Conservation (phyloP, 2,888 invertebrate species). For the Quadroppia sp. region DNA sequence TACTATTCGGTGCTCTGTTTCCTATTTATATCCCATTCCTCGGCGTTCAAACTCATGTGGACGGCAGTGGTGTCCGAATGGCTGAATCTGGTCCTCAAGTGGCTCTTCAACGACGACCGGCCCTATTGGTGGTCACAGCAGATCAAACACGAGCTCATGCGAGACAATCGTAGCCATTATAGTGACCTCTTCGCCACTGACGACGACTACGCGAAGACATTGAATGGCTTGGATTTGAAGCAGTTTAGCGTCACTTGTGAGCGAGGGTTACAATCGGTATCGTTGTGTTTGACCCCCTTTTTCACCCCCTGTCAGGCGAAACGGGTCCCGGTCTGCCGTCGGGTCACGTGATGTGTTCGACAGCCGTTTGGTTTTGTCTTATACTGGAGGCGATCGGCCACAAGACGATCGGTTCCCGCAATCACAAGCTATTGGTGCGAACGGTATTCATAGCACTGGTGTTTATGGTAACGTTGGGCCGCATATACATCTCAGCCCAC, state of each 20-base stretch:
- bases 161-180: not conserved
- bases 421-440: not conserved
- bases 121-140: slow-evolving; percentile 20
- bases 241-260: not conserved
- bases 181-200: not conserved
- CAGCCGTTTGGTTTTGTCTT: slow-evolving; percentile 12
- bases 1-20: not conserved
- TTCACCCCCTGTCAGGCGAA: not conserved
- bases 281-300: not conserved
- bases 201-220: not conserved
- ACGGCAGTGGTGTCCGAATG: slow-evolving; percentile 18
- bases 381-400: not conserved
- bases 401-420: not conserved
- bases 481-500: slow-evolving; percentile 17
- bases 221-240: not conserved
- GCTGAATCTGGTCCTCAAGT: slow-evolving; percentile 1
- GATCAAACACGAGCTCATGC: not conserved
- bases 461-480: not conserved
- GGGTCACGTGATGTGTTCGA: slow-evolving; percentile 4
- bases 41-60: not conserved
- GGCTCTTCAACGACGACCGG: slow-evolving; percentile 9
- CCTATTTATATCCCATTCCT: slow-evolving; percentile 10
- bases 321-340: slow-evolving; percentile 18
- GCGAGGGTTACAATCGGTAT: not conserved
- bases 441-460: not conserved